These are phyloP conservation scores for Cephus pygmeus DNA, from an alignment of 2,888 invertebrate genomes.

Conservation along the genomic window DNA sequence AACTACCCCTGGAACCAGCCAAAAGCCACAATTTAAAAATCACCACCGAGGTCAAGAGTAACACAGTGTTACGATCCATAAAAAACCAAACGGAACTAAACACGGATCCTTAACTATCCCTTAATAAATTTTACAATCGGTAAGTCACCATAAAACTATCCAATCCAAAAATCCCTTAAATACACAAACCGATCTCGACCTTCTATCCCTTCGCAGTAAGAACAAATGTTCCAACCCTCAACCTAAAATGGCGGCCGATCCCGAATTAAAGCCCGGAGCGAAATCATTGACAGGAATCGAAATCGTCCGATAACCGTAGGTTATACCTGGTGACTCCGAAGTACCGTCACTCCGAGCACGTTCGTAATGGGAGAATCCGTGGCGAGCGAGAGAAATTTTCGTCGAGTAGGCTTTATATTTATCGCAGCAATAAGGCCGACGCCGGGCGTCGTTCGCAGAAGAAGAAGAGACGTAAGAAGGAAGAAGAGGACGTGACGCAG, in stretches of 20 bases:
- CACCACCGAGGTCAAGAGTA: not conserved
- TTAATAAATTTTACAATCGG: not conserved
- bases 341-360: not conserved
- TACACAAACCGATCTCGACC: not conserved
- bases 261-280: not conserved
- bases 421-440: slow-evolving; percentile 53
- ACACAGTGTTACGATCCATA: not conserved
- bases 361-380: not conserved
- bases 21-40: not conserved
- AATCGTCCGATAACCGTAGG: not conserved
- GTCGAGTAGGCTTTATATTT: slow-evolving; percentile 54
- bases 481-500: slow-evolving; percentile 15
- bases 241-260: not conserved
- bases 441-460: slow-evolving; percentile 33
- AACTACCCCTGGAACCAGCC: not conserved
- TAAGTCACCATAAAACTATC: not conserved
- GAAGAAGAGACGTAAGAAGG: slow-evolving; percentile 7
- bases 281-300: not conserved
- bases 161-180: not conserved
- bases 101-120: not conserved
- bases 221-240: not conserved
- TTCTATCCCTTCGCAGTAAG: not conserved
- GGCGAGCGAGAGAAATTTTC: slow-evolving; percentile 23
- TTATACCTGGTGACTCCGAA: slow-evolving; percentile 13
- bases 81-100: not conserved